Conservation (phyloP, 2,113 vertebrate genomes). For the Salvelinus sp. region DNA sequence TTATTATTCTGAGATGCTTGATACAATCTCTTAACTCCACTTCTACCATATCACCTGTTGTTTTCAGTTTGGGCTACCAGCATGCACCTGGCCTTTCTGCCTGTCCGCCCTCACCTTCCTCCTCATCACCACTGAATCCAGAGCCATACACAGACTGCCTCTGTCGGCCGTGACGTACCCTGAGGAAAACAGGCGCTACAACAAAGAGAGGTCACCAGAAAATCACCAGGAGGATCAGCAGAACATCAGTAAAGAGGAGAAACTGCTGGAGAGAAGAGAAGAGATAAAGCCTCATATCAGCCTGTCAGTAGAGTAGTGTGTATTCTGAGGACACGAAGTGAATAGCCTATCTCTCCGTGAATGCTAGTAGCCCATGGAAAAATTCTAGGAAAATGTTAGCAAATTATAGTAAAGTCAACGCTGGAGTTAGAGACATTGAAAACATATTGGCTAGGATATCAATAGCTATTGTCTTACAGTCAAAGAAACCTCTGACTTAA, state of each 20-base stretch:
- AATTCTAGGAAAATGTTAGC: neutral
- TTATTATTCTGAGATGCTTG: too few species aligned
- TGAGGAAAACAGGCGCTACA: conserved; percentile 76
- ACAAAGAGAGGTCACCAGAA: conserved; percentile 32
- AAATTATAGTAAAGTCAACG: too few species aligned
- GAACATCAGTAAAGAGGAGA: conserved; percentile 22
- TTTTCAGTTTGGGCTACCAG: conserved; percentile 76
- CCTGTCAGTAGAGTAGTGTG: neutral
- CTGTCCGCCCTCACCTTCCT: conserved; percentile 81
- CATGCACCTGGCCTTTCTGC: conserved; percentile 85
- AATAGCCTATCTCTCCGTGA: too few species aligned
- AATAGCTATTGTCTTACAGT: too few species aligned
- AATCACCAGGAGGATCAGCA: conserved; percentile 26
- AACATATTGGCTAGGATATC: too few species aligned
- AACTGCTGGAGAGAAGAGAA: neutral
- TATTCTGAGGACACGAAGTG: too few species aligned
- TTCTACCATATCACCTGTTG: neutral
- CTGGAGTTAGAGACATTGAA: too few species aligned
- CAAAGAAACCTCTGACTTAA: too few species aligned
- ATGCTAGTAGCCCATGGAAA: too few species aligned
- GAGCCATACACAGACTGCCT: conserved; percentile 75
- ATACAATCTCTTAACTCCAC: neutral
- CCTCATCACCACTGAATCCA: conserved; percentile 75
- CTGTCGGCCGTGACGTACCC: conserved; percentile 80
- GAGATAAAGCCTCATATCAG: neutral